These are phyloP conservation scores for Holothuria leucospilota DNA, from an alignment of 53 echinoderm and acorn worm genomes.

Conservation along the genomic window DNA sequence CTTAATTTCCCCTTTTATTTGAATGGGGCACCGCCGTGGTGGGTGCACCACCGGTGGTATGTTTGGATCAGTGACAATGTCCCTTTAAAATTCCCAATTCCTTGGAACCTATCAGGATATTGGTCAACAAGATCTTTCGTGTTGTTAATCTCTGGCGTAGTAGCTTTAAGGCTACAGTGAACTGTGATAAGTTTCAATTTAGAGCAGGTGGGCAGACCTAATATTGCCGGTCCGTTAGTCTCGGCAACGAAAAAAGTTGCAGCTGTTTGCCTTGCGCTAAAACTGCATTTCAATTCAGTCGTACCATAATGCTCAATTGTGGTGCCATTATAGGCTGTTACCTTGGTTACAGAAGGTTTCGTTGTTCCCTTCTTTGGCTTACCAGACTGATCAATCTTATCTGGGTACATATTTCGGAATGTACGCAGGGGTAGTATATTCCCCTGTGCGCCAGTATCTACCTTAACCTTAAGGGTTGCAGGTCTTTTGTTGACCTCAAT, in stretches of 20 bases:
- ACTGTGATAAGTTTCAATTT: slow-evolving; percentile 46
- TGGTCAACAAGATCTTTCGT: neutral
- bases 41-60: too few relatives aligned
- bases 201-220: slow-evolving; percentile 54
- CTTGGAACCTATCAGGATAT: slow-evolving; percentile 56
- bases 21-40: slow-evolving; percentile 21
- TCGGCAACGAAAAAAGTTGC: slow-evolving; percentile 63
- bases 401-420: slow-evolving; percentile 63
- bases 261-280: slow-evolving; percentile 12
- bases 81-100: slow-evolving; percentile 23
- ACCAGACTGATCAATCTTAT: slow-evolving; percentile 21
- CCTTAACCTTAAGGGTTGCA: slow-evolving; percentile 52
- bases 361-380: slow-evolving; percentile 15
- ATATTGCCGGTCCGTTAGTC: slow-evolving; percentile 48
- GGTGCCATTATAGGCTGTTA: slow-evolving; percentile 73
- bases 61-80: slow-evolving; percentile 31
- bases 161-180: slow-evolving; percentile 11
- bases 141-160: slow-evolving; percentile 4
- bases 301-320: too few relatives aligned
- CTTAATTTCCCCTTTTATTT: slow-evolving; percentile 54
- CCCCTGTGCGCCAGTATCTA: slow-evolving; percentile 58
- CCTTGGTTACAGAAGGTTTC: slow-evolving; percentile 17
- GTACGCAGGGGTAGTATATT: slow-evolving; percentile 67
- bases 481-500: slow-evolving; percentile 38
- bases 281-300: too few relatives aligned